Evolutionary conservation across 1,140 invertebrate species (phyloP), one percentile per base, ranked within the genome.

Genomic region (Drosophila subpulchrella): DNA sequence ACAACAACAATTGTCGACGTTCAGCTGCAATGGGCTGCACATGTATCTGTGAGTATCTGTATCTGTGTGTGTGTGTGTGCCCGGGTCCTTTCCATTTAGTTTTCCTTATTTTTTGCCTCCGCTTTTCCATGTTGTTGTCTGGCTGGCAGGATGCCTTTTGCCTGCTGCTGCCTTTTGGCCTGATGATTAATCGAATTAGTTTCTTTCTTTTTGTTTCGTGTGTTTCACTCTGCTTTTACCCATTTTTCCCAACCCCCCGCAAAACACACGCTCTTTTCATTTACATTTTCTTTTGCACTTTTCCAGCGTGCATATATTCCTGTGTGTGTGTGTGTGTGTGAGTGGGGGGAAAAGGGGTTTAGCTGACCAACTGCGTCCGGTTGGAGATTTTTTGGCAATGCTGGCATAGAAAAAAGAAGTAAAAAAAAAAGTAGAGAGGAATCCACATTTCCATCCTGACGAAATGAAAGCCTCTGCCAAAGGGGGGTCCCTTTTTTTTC

Each of bases 171-270:
- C 81, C 63, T 81, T 67, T 85, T 67, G 57, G 81, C 68, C 84
- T 84, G 84, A 88, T 88, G 84, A 88, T 88, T 88, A 88, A 88
- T 88, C 84, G 84, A 88, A 88, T 88, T 88, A 88, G 84, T 88
- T 88, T 79, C 66, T 71, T 86, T 85, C 77, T 65, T 65, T 76
- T 74, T 68, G 66, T 68, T 72, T 58, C 54, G 68, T 58, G 51
- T 68, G 66, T 38, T 32, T 41, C 41, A 42, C 51, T 55, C 27
- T 15, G 46, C 17, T 17, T 17, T 20, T 12, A 0, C 39, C 34
- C 20, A 4, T 15, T 4, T 6, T 12, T 15, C 36, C 6, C 12
- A 27, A 3, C n/a, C 13, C 54, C 63, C 36, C 67, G n/a, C n/a
- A n/a, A n/a, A 55, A 30, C 50, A 66, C 58, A 48, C 47, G 61